These are phyloP conservation scores for Emmelina monodactyla DNA, from an alignment of 2,888 invertebrate species.

Conservation along the genomic window DNA sequence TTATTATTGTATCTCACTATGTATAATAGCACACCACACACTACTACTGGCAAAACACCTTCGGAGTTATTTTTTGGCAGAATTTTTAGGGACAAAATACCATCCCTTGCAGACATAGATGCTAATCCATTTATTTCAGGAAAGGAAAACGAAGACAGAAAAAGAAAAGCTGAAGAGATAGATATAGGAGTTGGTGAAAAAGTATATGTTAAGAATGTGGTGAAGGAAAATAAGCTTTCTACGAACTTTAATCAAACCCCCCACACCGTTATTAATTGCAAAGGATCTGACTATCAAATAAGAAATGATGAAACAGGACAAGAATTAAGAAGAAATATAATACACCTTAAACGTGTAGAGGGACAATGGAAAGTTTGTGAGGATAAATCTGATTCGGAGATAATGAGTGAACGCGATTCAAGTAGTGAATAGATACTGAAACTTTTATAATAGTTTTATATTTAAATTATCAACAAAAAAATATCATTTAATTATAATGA, in stretches of 20 bases:
- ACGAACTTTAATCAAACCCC: conserved; percentile 1
- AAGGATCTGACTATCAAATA: neutral
- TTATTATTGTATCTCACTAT: conserved; percentile 9
- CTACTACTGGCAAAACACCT: conserved; percentile 14
- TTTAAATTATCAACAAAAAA: too few relatives aligned
- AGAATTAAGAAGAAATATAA: conserved; percentile 3
- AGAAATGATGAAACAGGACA: conserved; percentile 5
- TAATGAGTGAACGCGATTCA: neutral
- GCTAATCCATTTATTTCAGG: conserved; percentile 7
- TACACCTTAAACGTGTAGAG: conserved; percentile 5
- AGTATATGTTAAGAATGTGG: conserved; percentile 7
- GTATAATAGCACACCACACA: conserved; percentile 16
- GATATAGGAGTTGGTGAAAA: conserved; percentile 5
- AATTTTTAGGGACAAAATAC: conserved; percentile 13
- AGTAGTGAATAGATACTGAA: neutral
- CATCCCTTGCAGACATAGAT: conserved; percentile 6
- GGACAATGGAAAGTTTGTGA: conserved; percentile 4
- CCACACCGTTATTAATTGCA: conserved; percentile 2
- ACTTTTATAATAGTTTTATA: too few relatives aligned
- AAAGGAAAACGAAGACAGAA: conserved; percentile 8
- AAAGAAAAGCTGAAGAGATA: conserved; percentile 3
- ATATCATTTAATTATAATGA: too few relatives aligned
- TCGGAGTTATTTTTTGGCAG: conserved; percentile 14
- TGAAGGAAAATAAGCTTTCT: conserved; percentile 1
- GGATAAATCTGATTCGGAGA: neutral